Base-by-base conservation (phyloP, 2,113 vertebrate species). In the Vanacampus margaritifer region DNA sequence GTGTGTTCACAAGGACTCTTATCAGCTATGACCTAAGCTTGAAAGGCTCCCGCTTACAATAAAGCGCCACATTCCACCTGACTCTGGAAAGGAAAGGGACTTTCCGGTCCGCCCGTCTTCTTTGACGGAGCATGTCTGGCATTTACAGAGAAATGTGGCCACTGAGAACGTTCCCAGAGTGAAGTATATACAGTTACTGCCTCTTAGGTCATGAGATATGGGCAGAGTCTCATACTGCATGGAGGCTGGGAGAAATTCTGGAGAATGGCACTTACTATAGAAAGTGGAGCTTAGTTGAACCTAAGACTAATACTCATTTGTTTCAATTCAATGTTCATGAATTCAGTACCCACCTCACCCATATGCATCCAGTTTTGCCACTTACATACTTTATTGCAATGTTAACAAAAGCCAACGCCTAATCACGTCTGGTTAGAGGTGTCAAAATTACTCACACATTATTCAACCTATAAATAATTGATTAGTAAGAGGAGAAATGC, bases 1-100 rank as follows among this genome's bases (percentile, higher is more conserved):
- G 80, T 81, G 57, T 73, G 82, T 78, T 84, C 75, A 78, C 72
- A 80, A 37, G 45, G 53, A 51, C 51, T 36, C 54, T 81, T 85
- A 90, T 89, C 85, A 70, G 75, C 14, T 5, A 57, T 79, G 82
- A 84, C 71, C 82, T 65, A 78, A 23, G 57, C 60, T 72, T 23
- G 43, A 72, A 79, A 74, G 65, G 32, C 50, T 68, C 36, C 65
- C 60, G 14, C 67, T 17, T 73, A 76, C 73, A 81, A 75, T 65
- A 54, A 81, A 73, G 67, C 51, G 54, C 65, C 72, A 72, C 80
- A 86, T 88, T 85, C 76, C 85, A 77, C 83, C 87, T 86, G 84
- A 74, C 73, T 78, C 69, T 72, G 68, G 57, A 72, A 39, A 67
- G 72, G 71, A 78, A 73, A 65, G 86, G 87, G 86, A 83, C 84